Conservation (phyloP, 2,888 invertebrate genomes). For the Thymelicus acteon region DNA sequence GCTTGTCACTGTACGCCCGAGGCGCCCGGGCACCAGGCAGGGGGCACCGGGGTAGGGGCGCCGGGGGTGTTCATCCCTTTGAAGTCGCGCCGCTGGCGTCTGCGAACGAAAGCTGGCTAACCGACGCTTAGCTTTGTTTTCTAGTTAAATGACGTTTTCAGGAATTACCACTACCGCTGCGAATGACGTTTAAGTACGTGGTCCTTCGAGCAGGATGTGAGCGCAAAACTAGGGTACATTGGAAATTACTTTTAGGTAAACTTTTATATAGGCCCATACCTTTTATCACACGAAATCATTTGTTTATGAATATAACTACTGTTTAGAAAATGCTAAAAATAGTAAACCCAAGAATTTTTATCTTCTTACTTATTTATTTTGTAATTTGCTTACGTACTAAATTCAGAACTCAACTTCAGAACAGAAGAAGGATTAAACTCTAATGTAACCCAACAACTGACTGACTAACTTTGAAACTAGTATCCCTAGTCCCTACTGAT, state of each 20-base stretch:
- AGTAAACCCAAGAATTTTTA: no score
- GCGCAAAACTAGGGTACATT: conserved; percentile 10
- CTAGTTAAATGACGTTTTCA: conserved; percentile 69
- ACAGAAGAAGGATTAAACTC: no score
- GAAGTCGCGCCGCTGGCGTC: conserved; percentile 77
- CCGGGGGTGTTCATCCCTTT: conserved; percentile 72
- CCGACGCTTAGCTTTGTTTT: conserved; percentile 82
- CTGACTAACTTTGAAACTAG: no score
- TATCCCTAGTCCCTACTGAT: no score
- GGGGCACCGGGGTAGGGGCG: conserved; percentile 52
- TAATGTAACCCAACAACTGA: no score
- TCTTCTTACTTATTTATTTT: no score
- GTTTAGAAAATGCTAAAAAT: no score
- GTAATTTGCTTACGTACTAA: no score
- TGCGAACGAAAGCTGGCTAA: conserved; percentile 78
- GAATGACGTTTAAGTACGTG: conserved; percentile 51
- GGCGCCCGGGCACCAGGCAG: conserved; percentile 42
- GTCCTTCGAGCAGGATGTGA: conserved; percentile 40
- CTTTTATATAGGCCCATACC: no score
- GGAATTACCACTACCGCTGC: conserved; percentile 57
- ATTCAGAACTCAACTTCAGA: no score
- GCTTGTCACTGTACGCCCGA: conserved; percentile 61
- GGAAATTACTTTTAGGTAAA: background rate
- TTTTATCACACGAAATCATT: no score
- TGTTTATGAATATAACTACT: no score